Evolutionary conservation across 1,140 invertebrate genomes (phyloP).

Genomic region (Cepaea nemoralis): DNA sequence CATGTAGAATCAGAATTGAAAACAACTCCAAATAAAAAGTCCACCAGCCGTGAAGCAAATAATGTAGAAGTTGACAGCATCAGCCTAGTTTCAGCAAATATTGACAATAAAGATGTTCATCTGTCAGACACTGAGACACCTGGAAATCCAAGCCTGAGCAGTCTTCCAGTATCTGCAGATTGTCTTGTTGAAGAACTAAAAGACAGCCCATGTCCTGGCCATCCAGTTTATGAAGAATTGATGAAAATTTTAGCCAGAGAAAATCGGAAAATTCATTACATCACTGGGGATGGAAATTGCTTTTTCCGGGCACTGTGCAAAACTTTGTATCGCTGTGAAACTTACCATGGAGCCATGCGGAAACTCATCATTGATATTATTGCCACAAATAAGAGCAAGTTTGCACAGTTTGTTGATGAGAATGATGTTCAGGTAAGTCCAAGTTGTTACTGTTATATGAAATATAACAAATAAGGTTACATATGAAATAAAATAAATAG

Average conservation of each 20-base stretch:
- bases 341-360: slow-evolving; percentile 57
- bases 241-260: slow-evolving; percentile 41
- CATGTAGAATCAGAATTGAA: neutral
- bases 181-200: neutral
- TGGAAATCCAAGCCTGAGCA: neutral
- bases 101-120: neutral
- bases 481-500: too few species aligned
- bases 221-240: slow-evolving; percentile 24
- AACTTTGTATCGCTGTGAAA: slow-evolving; percentile 60
- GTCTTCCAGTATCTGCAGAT: neutral
- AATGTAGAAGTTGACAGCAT: neutral
- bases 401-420: slow-evolving; percentile 61
- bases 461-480: too few species aligned
- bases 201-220: neutral
- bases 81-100: neutral
- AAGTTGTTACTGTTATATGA: too few species aligned
- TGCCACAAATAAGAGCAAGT: slow-evolving; percentile 54
- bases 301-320: slow-evolving; percentile 68
- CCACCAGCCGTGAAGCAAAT: neutral
- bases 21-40: neutral
- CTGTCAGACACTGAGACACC: neutral
- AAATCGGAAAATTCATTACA: slow-evolving; percentile 58
- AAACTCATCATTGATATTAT: slow-evolving; percentile 61
- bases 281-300: slow-evolving; percentile 67
- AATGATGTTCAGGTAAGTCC: slow-evolving; percentile 41